These are phyloP conservation scores for Tricholaema leucomelas DNA, from an alignment of 2,113 vertebrate species.

Conservation along the genomic window DNA sequence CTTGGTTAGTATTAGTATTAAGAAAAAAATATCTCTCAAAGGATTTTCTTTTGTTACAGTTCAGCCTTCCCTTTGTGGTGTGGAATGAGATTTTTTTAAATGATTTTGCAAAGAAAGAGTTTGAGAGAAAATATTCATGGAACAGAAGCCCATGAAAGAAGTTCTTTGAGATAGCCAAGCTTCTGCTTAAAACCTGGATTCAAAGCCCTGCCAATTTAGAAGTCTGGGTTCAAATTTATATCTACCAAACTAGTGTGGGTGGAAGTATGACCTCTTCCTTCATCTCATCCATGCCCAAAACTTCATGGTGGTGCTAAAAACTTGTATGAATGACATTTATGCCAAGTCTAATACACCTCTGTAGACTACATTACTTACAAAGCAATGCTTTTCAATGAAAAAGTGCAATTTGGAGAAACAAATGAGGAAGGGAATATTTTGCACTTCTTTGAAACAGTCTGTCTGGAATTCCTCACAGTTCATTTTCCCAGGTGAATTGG, in stretches of 20 bases:
- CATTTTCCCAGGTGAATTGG: not conserved
- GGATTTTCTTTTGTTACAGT: not conserved
- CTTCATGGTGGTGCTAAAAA: not conserved
- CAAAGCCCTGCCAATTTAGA: not conserved
- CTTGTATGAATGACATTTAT: not conserved
- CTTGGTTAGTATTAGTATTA: not conserved
- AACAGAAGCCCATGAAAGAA: not conserved
- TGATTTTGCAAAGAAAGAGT: not conserved
- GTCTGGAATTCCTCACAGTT: not conserved
- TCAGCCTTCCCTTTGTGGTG: not conserved
- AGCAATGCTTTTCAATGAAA: not conserved
- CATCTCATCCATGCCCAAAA: not conserved
- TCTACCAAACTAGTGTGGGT: not conserved
- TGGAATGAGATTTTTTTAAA: not conserved
- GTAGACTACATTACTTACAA: not conserved
- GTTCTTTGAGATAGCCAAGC: not conserved
- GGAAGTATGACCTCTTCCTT: not conserved
- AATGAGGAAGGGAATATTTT: not conserved
- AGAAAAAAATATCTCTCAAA: not conserved
- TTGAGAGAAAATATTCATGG: not conserved
- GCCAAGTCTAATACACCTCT: not conserved
- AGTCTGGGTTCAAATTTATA: not conserved
- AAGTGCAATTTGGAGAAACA: not conserved
- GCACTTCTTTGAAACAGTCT: not conserved
- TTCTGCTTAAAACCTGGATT: not conserved